Conservation (phyloP, 2,113 vertebrate species). For the Grammatotria lemairii region DNA sequence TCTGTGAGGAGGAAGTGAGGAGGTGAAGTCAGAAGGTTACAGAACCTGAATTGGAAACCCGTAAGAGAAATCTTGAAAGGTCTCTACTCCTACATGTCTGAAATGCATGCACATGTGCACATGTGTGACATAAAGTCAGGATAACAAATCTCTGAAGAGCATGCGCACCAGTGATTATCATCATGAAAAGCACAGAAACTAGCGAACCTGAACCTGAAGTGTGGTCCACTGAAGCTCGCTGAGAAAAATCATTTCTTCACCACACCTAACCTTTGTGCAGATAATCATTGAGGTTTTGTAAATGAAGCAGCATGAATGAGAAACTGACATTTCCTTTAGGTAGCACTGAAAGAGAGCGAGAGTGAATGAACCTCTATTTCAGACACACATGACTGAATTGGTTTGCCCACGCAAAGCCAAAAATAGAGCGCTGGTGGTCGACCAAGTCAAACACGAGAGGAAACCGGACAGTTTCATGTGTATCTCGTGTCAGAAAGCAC, state of each 20-base stretch:
- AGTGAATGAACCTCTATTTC: not conserved
- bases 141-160: not conserved
- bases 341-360: not conserved
- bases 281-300: not conserved
- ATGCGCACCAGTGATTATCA: rapidly evolving
- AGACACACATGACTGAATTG: not conserved
- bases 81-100: not conserved
- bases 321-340: not conserved
- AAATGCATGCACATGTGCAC: not conserved
- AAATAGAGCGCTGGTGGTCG: conserved; percentile 31
- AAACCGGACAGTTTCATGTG: not conserved
- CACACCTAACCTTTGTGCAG: not conserved
- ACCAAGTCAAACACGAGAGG: not conserved
- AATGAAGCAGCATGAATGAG: not conserved
- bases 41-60: not conserved
- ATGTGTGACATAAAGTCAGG: not conserved
- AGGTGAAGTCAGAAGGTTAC: conserved; percentile 6
- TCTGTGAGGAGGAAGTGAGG: conserved; percentile 24
- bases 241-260: not conserved
- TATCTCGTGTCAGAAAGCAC: not conserved
- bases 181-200: not conserved
- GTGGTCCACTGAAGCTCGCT: not conserved
- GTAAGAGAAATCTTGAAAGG: not conserved
- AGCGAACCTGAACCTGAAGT: not conserved
- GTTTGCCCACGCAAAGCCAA: conserved; percentile 4